A percentile compares a stretch with the other conserved stretches of the same genome.
Conservation (phyloP, 2,888 invertebrate species). For the Rutpela maculata region DNA sequence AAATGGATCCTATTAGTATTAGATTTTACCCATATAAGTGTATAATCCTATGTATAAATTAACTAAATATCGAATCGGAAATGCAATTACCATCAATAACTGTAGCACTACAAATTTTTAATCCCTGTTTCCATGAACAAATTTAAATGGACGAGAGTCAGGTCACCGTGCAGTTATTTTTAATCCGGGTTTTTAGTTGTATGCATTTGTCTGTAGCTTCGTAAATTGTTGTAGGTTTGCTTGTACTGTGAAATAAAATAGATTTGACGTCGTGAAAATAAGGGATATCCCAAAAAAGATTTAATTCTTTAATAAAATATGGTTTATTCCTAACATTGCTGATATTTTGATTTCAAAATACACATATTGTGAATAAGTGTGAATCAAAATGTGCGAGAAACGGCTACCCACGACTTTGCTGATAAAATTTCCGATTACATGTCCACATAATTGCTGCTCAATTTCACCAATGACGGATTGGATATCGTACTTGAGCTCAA, state of each 20-base stretch:
- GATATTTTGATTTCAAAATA: too few species aligned
- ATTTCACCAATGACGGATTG: too few species aligned
- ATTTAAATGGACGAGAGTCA: constrained; percentile 14
- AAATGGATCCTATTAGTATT: constrained; percentile 47
- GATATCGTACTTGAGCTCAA: too few species aligned
- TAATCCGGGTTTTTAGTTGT: constrained; percentile 27
- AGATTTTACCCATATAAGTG: constrained; percentile 41
- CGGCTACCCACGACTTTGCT: too few species aligned
- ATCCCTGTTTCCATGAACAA: constrained; percentile 23
- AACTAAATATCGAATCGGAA: constrained; percentile 39
- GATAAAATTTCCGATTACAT: too few species aligned
- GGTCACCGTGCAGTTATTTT: constrained; percentile 10
- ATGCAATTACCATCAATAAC: constrained; percentile 40
- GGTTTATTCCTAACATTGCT: too few species aligned
- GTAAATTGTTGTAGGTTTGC: constrained; percentile 12
- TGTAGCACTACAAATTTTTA: constrained; percentile 19
- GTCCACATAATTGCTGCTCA: too few species aligned
- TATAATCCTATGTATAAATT: constrained; percentile 42
- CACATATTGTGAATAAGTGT: too few species aligned
- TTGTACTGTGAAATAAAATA: not conserved
- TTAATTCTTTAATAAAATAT: too few species aligned
- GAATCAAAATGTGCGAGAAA: too few species aligned
- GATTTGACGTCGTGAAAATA: not conserved
- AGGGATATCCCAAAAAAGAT: not conserved
- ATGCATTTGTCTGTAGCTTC: not conserved